Evolutionary conservation across 2,888 invertebrate genomes (phyloP).

Genomic region (Harpalus rufipes): DNA sequence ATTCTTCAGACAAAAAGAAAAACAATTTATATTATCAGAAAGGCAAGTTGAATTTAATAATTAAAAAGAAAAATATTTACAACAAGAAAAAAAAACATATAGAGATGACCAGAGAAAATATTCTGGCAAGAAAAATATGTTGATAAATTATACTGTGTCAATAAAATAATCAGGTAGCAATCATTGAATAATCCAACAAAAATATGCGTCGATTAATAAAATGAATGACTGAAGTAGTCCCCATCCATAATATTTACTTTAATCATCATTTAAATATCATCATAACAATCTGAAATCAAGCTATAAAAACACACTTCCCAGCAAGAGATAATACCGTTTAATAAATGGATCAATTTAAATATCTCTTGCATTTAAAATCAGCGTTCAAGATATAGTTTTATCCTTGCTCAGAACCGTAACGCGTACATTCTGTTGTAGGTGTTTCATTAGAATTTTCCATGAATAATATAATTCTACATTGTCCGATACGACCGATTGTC

Average conservation of each 20-base stretch:
- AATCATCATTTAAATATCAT: conserved; percentile 19
- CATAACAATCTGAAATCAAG: conserved; percentile 24
- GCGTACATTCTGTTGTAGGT: conserved; percentile 55
- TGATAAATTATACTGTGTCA: conserved; percentile 16
- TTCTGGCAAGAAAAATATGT: neutral
- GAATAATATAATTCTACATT: conserved; percentile 61
- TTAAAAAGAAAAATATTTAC: neutral
- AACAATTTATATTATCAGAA: no score
- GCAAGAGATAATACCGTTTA: conserved; percentile 43
- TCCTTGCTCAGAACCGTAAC: conserved; percentile 57
- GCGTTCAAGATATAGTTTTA: conserved; percentile 48
- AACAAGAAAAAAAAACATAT: neutral
- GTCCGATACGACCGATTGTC: conserved; percentile 51
- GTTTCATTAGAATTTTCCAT: conserved; percentile 62
- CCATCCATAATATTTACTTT: conserved; percentile 40
- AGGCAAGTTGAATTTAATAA: no score
- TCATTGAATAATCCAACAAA: conserved; percentile 31
- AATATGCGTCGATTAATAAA: conserved; percentile 27
- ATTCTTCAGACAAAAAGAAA: no score
- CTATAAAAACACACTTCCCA: conserved; percentile 33
- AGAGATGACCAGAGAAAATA: neutral
- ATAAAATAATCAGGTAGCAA: conserved; percentile 8
- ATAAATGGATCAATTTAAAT: conserved; percentile 53
- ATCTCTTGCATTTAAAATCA: conserved; percentile 54
- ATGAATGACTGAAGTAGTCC: neutral